Percentiles rank a stretch among this genome's conserved stretches.
Conservation (phyloP, 2,797 vertebrate genomes). For the Rhabdomys pumilio region DNA sequence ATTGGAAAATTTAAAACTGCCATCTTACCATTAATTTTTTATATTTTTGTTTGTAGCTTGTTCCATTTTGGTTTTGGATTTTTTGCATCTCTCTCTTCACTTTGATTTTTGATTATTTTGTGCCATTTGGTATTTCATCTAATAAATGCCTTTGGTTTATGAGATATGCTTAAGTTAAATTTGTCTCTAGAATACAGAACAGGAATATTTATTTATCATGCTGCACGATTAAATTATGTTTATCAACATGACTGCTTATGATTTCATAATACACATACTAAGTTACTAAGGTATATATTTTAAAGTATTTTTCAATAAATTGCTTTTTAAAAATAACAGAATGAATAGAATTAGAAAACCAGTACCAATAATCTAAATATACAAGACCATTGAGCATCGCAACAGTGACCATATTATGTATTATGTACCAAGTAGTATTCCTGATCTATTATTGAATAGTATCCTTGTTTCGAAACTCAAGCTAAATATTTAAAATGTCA, state of each 20-base stretch:
- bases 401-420: background rate
- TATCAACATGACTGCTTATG: background rate
- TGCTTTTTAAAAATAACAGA: background rate
- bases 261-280: background rate
- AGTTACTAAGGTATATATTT: background rate
- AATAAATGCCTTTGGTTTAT: background rate
- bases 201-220: background rate
- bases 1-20: background rate
- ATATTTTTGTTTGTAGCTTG: background rate
- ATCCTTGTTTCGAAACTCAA: background rate
- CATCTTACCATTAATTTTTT: conserved; percentile 33
- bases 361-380: background rate
- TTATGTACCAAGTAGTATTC: background rate
- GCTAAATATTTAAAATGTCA: background rate
- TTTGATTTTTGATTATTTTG: background rate
- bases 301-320: background rate
- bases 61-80: background rate
- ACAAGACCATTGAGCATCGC: background rate
- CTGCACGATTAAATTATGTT: background rate
- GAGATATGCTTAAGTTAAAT: background rate
- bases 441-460: background rate
- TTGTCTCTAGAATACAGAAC: background rate
- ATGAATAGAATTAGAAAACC: background rate
- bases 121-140: background rate
- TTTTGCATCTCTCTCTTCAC: background rate